A percentile compares a stretch with the other conserved stretches of the same genome.
These are phyloP conservation scores for Cygnus buccinator DNA, from an alignment of 2,113 vertebrate genomes.

Conservation along the genomic window DNA sequence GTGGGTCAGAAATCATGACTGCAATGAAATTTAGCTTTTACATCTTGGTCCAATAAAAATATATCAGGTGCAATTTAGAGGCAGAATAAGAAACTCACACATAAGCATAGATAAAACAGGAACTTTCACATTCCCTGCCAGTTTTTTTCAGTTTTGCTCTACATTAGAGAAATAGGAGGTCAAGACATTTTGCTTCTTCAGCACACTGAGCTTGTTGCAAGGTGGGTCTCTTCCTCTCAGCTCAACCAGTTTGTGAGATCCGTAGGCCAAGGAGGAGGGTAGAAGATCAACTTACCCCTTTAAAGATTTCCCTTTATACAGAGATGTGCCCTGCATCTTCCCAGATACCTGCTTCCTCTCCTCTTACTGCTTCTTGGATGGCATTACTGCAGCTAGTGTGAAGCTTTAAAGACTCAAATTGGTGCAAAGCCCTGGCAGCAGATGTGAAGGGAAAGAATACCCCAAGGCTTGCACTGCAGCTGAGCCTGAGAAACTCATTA, in stretches of 20 bases:
- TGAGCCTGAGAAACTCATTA: background rate
- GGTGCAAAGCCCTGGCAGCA: background rate
- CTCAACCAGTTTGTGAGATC: background rate
- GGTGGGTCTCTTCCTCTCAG: background rate
- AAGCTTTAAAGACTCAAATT: background rate
- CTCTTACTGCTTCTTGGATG: background rate
- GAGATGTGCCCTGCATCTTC: background rate
- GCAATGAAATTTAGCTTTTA: constrained; percentile 6
- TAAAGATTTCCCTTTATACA: background rate
- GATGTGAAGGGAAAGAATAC: background rate
- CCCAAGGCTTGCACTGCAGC: background rate
- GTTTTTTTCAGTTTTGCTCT: background rate
- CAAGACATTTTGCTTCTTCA: background rate
- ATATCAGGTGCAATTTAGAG: constrained; percentile 48
- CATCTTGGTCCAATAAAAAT: constrained; percentile 30
- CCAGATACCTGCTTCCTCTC: background rate
- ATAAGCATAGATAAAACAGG: background rate
- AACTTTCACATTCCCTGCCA: background rate
- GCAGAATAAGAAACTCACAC: background rate
- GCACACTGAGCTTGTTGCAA: background rate
- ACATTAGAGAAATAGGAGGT: background rate
- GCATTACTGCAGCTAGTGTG: background rate
- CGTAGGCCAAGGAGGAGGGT: background rate
- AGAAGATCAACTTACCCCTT: background rate
- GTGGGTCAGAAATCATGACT: constrained; percentile 44